Evolutionary conservation across 2,888 invertebrate species (phyloP), one percentile per base, ranked within the genome.

Genomic region (Erebia ligea): DNA sequence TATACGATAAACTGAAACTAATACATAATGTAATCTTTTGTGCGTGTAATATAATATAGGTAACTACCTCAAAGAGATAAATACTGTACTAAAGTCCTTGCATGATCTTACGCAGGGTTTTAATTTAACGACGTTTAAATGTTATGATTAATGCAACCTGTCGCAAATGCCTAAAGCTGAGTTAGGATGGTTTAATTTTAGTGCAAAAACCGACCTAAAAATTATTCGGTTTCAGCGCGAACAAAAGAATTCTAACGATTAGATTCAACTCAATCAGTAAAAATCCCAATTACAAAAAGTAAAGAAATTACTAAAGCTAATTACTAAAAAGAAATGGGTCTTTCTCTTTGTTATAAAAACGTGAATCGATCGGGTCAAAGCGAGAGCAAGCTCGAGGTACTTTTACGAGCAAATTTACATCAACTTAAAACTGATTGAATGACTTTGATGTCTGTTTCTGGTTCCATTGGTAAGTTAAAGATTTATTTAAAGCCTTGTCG

Each of bases 321-420:
- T 34, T 34, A 34, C 34, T 1, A 52, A 19, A 9, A 9, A n/a
- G 9, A 52, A 17, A 17, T 9, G 17, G 17, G n/a, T 52, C 19
- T 52, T 52, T 17, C 9, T 17, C 17, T 52, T 17, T 6, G 52
- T 52, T 52, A 52, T 19, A 52, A 52, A 52, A 17, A 52, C 52
- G 52, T 52, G 52, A 52, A 17, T 52, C 52, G 52, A 52, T 52
- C 52, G 52, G 52, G 17, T 17, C 9, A 9, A 52, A 17, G 52
- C 52, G 52, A 52, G 52, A 52, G 52, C 52, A 10, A 52, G 17
- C 52, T 52, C 52, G 52, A 17, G 52, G 17, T 17, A 17, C 17
- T 52, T 52, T 52, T 52, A 52, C 52, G 52, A 52, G 52, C 17
- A 17, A 52, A 52, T 52, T 52, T 52, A 52, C 52, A 52, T 52